Percentiles rank a stretch among this genome's conserved stretches.
Conservation (phyloP, 2,113 vertebrate genomes). For the Dicentrarchus labrax region DNA sequence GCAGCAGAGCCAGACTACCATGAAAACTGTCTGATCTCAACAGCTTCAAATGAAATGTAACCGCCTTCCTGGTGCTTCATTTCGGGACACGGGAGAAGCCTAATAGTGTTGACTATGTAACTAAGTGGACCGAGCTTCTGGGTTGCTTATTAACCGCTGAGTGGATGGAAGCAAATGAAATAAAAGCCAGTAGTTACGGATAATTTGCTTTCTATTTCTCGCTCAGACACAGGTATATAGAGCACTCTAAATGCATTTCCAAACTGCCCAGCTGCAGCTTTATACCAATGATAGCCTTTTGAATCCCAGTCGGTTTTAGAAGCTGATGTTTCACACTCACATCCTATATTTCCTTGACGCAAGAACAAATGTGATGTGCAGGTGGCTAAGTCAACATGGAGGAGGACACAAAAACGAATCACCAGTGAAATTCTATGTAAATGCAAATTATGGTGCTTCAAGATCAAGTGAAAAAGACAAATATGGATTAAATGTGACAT, state of each 20-base stretch:
- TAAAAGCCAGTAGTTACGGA: constrained; percentile 40
- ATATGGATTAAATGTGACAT: constrained; percentile 1
- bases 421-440: constrained; percentile 49
- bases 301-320: constrained; percentile 10
- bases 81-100: background rate
- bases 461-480: constrained; percentile 15
- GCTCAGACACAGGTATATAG: background rate
- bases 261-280: constrained; percentile 15
- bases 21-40: constrained; percentile 47
- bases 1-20: constrained; percentile 46
- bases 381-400: constrained; percentile 7
- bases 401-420: constrained; percentile 3
- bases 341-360: background rate
- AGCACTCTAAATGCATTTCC: background rate
- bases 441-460: constrained; percentile 43
- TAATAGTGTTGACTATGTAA: constrained; percentile 9
- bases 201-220: constrained; percentile 26
- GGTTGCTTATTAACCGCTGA: constrained; percentile 13
- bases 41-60: constrained; percentile 17
- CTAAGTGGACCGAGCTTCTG: constrained; percentile 8
- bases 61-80: constrained; percentile 16
- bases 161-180: constrained; percentile 24
- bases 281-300: background rate
- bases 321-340: background rate
- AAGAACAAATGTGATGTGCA: constrained; percentile 16